These are phyloP conservation scores for Hirudo medicinalis DNA, from an alignment of 1,140 invertebrate genomes.

Conservation along the genomic window DNA sequence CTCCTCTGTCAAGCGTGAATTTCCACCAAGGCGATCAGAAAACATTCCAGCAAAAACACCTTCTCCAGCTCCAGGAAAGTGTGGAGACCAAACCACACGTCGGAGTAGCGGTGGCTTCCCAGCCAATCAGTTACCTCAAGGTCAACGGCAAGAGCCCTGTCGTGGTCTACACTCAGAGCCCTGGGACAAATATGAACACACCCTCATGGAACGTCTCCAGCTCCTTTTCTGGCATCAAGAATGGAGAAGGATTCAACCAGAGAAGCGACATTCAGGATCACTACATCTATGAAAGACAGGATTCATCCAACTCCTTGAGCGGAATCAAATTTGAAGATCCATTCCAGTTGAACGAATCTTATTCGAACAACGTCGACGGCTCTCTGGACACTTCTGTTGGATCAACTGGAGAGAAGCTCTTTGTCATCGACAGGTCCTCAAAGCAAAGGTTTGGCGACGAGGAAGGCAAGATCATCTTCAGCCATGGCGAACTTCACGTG, in stretches of 20 bases:
- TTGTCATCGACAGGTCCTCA: too few relatives aligned
- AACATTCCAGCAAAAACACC: background rate
- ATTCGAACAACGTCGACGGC: too few relatives aligned
- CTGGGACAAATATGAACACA: background rate
- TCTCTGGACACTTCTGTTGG: too few relatives aligned
- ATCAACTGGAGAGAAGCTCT: too few relatives aligned
- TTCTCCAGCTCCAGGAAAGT: background rate
- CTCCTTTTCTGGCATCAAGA: too few relatives aligned
- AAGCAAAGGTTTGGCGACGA: too few relatives aligned
- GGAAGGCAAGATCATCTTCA: too few relatives aligned
- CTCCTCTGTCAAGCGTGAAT: background rate
- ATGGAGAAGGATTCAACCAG: background rate
- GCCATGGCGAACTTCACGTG: too few relatives aligned
- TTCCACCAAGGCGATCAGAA: background rate
- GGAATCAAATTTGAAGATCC: too few relatives aligned
- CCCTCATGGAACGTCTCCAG: background rate
- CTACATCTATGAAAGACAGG: conserved; percentile 1
- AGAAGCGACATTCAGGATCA: background rate
- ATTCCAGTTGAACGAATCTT: too few relatives aligned
- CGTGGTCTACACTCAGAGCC: too few relatives aligned
- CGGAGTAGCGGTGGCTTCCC: background rate
- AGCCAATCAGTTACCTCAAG: background rate
- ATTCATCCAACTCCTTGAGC: background rate
- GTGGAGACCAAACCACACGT: background rate
- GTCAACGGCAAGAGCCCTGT: background rate